These are phyloP conservation scores for Epizoanthus illoricatus DNA, from an alignment of 92 coral and sea anemone genomes.

Conservation along the genomic window DNA sequence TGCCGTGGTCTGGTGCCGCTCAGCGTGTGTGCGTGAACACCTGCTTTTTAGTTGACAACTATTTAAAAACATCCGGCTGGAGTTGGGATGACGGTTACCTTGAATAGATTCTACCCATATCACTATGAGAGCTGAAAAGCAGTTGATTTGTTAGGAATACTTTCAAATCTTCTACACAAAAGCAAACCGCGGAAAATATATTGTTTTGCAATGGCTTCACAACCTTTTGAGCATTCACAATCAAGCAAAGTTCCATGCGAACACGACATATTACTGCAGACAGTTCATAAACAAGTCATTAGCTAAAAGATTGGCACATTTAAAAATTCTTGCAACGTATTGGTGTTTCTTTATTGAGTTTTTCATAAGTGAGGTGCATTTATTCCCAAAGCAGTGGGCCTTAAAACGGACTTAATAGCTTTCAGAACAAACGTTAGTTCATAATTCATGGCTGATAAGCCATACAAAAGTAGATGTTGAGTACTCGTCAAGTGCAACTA, in stretches of 20 bases:
- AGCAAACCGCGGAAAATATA: not conserved
- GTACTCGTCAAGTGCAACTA: conserved; percentile 25
- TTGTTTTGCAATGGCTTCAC: not conserved
- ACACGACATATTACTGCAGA: not conserved
- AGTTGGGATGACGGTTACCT: not conserved
- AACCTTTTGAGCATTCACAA: conserved; percentile 1
- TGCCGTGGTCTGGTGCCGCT: not conserved
- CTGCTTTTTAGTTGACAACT: not conserved
- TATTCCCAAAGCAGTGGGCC: conserved; percentile 21
- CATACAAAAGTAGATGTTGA: conserved; percentile 26
- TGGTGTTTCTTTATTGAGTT: not conserved
- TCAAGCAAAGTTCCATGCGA: not conserved
- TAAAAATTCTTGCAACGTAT: not conserved
- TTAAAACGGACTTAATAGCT: conserved; percentile 29
- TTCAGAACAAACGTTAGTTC: conserved; percentile 6
- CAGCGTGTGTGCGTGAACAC: not conserved
- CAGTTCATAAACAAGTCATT: conserved; percentile 11
- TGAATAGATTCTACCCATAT: not conserved
- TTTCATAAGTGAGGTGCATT: conserved; percentile 12
- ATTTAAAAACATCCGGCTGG: conserved; percentile 8
- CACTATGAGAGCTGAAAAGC: not conserved
- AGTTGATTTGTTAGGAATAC: not conserved
- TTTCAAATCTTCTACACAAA: conserved; percentile 7
- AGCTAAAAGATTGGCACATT: not conserved
- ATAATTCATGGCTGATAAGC: conserved; percentile 27